These are phyloP conservation scores for Ectobius pallidus DNA, from an alignment of 2,888 invertebrate species.

Conservation along the genomic window DNA sequence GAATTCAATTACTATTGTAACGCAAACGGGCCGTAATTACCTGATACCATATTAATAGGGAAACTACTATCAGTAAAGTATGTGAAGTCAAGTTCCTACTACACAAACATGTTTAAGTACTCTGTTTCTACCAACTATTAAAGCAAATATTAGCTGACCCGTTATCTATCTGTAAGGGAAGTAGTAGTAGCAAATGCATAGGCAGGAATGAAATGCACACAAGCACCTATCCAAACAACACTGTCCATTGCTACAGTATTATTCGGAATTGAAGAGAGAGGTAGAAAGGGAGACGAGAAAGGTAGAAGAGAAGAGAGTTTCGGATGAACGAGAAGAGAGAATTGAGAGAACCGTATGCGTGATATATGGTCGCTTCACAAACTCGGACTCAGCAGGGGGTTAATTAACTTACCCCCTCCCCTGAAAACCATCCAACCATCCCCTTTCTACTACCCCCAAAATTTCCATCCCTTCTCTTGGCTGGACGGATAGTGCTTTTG, in stretches of 20 bases:
- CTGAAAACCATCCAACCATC: neutral
- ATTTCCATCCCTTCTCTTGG: neutral
- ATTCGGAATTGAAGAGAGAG: neutral
- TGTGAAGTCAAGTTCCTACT: too few species aligned
- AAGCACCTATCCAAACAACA: slow-evolving; percentile 1
- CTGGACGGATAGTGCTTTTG: neutral
- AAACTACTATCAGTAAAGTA: too few species aligned
- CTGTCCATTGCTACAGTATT: slow-evolving; percentile 20
- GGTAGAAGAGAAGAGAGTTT: slow-evolving; percentile 19
- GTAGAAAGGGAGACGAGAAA: too few species aligned
- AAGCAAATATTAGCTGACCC: slow-evolving; percentile 15
- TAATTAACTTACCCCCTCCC: slow-evolving; percentile 19
- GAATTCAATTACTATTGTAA: too few species aligned
- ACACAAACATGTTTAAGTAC: neutral
- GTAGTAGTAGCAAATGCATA: neutral
- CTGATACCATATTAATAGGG: too few species aligned
- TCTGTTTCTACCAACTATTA: neutral
- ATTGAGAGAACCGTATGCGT: neutral
- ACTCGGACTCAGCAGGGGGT: slow-evolving; percentile 23
- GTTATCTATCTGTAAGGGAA: neutral
- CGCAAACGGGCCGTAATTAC: too few species aligned
- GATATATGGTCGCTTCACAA: slow-evolving; percentile 22
- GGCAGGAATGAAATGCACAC: neutral
- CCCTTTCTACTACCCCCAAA: neutral
- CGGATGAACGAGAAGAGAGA: neutral